Base-by-base conservation (phyloP, 2,888 invertebrate species). In the Drosophila paucipuncta region DNA sequence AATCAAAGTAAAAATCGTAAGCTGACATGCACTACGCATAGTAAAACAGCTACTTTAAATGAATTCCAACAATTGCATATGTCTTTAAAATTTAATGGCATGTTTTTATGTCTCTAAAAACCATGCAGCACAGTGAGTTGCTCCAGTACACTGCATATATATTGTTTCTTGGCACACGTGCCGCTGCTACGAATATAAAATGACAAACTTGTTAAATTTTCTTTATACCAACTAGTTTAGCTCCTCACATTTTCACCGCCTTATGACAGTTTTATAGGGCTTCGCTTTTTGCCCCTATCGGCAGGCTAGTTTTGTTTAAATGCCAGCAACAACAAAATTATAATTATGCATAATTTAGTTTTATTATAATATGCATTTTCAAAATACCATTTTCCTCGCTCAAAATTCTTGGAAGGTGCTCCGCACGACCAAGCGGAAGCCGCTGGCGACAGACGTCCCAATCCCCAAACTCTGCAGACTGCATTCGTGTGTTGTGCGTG, bases 301-400 rank as follows among this genome's bases (percentile, higher is more conserved):
- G 30, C 68, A 65, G 25, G 68, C 70, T 76, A 69, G 76, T 78
- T 84, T 90, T 33, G 68, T 82, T 88, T 76, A 87, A 88, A 75
- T 87, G 82, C 72, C 62, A 57, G 65, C 83, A 74, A 69, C 65
- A 73, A 59, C 75, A 78, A 78, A 66, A 49, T 72, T 74, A 78
- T 83, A 91, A 91, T 90, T 89, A 88, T 91, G 87, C 83, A 91
- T 88, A 89, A 89, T 90, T 91, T 85, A 62, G 73, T 90, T 73
- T 73, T 69, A 73, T 86, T 78, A 73, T 85, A 76, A 89, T 87
- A 84, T 78, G 87, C 81, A 69, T 86, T 89, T 86, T 73, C 73
- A 76, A 61, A 68, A 71, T 60, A 62, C 58, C 69, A 62, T 87
- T 75, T 68, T 68, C 53, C 33, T 57, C 54, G 62, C 74, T 82